Percentiles rank a stretch among this genome's conserved stretches.
These are phyloP conservation scores for Achlya flavicornis DNA, from an alignment of 2,888 invertebrate species.

Conservation along the genomic window DNA sequence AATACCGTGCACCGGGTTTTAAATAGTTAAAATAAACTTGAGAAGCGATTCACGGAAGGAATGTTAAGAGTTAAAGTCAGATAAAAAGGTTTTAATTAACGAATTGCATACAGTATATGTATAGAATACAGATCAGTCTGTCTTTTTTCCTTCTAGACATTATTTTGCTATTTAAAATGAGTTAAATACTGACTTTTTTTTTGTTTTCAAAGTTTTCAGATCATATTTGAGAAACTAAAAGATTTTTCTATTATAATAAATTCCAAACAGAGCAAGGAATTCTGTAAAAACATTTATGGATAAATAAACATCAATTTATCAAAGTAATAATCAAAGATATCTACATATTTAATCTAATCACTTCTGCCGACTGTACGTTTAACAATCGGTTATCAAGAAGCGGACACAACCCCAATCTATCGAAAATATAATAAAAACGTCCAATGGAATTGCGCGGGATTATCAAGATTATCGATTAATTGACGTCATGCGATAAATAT, in stretches of 20 bases:
- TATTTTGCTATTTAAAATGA: neutral
- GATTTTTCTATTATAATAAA: too few species aligned
- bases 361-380: neutral
- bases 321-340: neutral
- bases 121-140: neutral
- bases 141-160: neutral
- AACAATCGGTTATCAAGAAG: conserved; percentile 3
- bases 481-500: conserved; percentile 33
- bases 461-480: conserved; percentile 24
- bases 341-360: conserved; percentile 2
- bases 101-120: neutral
- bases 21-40: conserved; percentile 8
- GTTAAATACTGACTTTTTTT: too few species aligned
- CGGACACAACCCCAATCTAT: conserved; percentile 2
- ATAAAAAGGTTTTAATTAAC: conserved; percentile 14
- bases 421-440: conserved; percentile 21
- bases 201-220: too few species aligned
- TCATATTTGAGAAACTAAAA: too few species aligned
- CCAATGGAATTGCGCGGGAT: conserved; percentile 32
- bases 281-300: neutral
- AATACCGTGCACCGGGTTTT: neutral
- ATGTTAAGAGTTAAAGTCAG: conserved; percentile 8
- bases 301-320: conserved; percentile 4
- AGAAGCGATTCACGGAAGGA: neutral
- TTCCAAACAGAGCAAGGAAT: neutral